phyloP scores from a whole-genome alignment of 2,113 vertebrate genomes.

The Pampusana beccarii region DNA sequence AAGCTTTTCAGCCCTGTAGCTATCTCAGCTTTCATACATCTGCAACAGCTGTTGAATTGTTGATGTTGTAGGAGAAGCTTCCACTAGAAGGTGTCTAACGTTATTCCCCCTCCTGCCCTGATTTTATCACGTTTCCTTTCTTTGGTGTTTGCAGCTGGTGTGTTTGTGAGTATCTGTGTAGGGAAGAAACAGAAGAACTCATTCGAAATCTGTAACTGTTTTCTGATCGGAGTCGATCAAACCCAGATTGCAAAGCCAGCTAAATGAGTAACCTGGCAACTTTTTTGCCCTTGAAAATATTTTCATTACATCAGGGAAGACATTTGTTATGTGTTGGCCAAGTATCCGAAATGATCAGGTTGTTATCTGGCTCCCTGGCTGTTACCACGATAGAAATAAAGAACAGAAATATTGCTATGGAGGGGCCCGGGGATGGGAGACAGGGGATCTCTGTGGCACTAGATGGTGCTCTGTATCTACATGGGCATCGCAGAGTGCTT shows the following conservation, averaged over 20 bases:
- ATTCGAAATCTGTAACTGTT: not conserved
- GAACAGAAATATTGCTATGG: not conserved
- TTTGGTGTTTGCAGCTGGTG: not conserved
- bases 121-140: not conserved
- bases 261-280: not conserved
- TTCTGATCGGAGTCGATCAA: not conserved
- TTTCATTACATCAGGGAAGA: not conserved
- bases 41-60: not conserved
- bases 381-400: not conserved
- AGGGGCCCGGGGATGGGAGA: not conserved
- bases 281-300: not conserved
- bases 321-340: rapidly evolving
- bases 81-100: not conserved
- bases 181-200: not conserved
- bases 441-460: not conserved
- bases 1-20: not conserved
- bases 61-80: not conserved
- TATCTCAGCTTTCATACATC: not conserved
- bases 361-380: not conserved
- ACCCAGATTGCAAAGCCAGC: not conserved
- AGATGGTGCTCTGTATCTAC: not conserved
- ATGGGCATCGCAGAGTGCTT: not conserved
- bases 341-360: not conserved
- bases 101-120: not conserved
- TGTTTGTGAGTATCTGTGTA: not conserved